These are phyloP conservation scores for Phrynocephalus guinanensis DNA, from an alignment of 2,797 vertebrate genomes.

Conservation along the genomic window DNA sequence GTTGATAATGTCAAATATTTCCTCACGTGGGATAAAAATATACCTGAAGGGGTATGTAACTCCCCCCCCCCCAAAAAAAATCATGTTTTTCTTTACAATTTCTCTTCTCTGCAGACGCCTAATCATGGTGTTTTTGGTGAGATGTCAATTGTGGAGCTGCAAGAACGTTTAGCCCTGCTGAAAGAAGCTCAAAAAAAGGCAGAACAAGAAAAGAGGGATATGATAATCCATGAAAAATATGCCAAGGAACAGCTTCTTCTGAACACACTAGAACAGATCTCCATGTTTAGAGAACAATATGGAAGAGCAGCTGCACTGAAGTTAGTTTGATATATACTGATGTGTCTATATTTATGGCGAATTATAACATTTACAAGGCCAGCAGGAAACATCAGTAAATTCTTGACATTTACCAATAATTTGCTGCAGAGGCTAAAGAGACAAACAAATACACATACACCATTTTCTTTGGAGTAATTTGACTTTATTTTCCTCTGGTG, in stretches of 20 bases:
- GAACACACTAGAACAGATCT: conserved; percentile 83
- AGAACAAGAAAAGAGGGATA: conserved; percentile 83
- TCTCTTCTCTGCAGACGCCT: conserved; percentile 77
- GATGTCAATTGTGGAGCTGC: conserved; percentile 92
- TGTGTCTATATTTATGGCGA: neutral
- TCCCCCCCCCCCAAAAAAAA: too few relatives aligned
- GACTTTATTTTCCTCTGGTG: too few relatives aligned
- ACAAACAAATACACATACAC: too few relatives aligned
- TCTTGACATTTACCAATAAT: too few relatives aligned
- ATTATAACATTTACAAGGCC: too few relatives aligned
- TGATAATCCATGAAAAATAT: conserved; percentile 85
- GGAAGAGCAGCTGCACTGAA: conserved; percentile 80
- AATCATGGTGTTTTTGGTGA: conserved; percentile 88
- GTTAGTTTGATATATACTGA: conserved; percentile 70
- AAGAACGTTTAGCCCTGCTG: conserved; percentile 83
- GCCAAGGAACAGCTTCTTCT: conserved; percentile 82
- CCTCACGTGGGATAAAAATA: too few relatives aligned
- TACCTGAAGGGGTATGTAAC: too few relatives aligned
- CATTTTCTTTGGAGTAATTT: too few relatives aligned
- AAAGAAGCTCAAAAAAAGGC: conserved; percentile 78
- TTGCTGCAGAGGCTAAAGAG: too few relatives aligned
- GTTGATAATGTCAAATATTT: too few relatives aligned
- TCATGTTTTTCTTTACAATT: conserved; percentile 37
- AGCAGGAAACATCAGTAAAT: neutral
- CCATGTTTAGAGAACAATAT: conserved; percentile 79